Evolutionary conservation across 2,797 vertebrate species (phyloP).

Genomic region (Hylomyscus alleni): DNA sequence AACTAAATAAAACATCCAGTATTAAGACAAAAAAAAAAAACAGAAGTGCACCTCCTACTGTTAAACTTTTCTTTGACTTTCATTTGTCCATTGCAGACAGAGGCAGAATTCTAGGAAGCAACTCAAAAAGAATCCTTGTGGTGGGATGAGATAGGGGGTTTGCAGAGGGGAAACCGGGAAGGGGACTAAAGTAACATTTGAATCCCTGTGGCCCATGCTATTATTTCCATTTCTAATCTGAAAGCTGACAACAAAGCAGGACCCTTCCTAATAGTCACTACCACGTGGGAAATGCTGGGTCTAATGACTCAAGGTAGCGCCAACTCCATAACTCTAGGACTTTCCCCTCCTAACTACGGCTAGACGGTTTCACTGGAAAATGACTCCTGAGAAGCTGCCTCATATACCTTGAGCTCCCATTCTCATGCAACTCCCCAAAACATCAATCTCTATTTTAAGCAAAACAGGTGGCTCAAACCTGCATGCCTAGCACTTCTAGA

Average conservation of each 20-base stretch:
- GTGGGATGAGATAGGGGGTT: not conserved
- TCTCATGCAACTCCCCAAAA: not conserved
- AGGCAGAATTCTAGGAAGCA: not conserved
- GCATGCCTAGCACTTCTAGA: too few species aligned
- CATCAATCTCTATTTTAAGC: not conserved
- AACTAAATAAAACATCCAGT: not conserved
- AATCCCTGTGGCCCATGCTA: too few species aligned
- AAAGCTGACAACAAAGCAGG: not conserved
- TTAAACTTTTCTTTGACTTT: not conserved
- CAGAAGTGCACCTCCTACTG: not conserved
- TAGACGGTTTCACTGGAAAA: not conserved
- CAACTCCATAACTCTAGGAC: not conserved
- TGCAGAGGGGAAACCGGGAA: too few species aligned
- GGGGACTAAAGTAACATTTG: too few species aligned
- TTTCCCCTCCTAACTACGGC: not conserved
- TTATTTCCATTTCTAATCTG: not conserved
- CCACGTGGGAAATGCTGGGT: not conserved
- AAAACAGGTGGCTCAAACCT: too few species aligned
- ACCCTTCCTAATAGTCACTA: not conserved
- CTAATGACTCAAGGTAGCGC: not conserved
- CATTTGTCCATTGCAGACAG: not conserved
- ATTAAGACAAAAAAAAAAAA: not conserved
- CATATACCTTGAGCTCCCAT: rapidly evolving
- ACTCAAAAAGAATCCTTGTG: not conserved
- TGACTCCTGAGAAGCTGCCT: too few species aligned